Conservation (phyloP, 2,113 vertebrate species). For the Indri indri region DNA sequence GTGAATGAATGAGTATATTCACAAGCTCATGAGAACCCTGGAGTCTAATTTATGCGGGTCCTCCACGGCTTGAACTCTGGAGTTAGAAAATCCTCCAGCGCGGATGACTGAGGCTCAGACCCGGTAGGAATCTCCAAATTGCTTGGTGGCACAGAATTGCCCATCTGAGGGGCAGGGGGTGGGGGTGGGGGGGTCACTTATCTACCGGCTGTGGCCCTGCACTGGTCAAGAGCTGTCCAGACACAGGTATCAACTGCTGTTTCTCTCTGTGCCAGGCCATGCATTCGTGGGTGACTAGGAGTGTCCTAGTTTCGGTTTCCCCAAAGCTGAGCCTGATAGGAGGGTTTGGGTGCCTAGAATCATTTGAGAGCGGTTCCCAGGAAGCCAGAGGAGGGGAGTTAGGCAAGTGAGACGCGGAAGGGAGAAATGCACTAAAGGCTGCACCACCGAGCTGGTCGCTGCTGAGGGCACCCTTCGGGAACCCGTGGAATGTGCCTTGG, state of each 20-base stretch:
- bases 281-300: neutral
- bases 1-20: neutral
- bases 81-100: neutral
- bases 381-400: too few relatives aligned
- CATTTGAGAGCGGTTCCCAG: neutral
- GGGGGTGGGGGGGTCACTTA: accelerated
- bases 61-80: neutral
- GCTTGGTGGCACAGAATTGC: accelerated
- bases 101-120: neutral
- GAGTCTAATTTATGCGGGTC: neutral
- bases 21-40: neutral
- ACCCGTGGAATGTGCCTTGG: neutral
- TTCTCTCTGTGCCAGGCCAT: neutral
- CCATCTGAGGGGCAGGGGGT: neutral
- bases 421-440: neutral
- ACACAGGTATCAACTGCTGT: neutral
- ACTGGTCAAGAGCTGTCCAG: neutral
- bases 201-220: too few relatives aligned
- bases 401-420: neutral
- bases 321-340: neutral
- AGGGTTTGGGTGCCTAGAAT: neutral
- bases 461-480: neutral
- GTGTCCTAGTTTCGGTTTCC: neutral
- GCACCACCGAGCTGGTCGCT: too few relatives aligned
- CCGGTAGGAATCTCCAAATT: neutral